Evolutionary conservation across 2,888 invertebrate species (phyloP).

Genomic region (Eremobia ochroleuca): DNA sequence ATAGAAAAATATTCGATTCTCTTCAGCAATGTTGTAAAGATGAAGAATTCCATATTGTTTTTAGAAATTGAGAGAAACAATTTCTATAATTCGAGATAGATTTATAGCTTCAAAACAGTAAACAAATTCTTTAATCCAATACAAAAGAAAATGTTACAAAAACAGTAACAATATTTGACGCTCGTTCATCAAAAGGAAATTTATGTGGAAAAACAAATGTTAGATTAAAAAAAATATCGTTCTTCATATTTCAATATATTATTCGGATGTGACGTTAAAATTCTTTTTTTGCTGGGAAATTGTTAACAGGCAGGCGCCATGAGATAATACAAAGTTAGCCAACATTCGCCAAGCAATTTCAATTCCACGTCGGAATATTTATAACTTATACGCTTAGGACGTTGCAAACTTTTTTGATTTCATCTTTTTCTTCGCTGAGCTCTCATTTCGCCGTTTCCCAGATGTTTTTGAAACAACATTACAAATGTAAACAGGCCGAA

Average conservation of each 20-base stretch:
- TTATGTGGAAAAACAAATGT: slow-evolving; percentile 42
- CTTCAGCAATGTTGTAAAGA: not conserved
- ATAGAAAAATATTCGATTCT: not conserved
- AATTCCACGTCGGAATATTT: slow-evolving; percentile 70
- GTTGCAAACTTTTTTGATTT: slow-evolving; percentile 74
- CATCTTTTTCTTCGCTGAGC: slow-evolving; percentile 62
- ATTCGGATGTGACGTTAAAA: slow-evolving; percentile 62
- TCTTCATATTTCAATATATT: slow-evolving; percentile 36
- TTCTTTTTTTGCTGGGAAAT: slow-evolving; percentile 48
- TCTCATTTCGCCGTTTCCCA: slow-evolving; percentile 62
- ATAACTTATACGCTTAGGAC: slow-evolving; percentile 68
- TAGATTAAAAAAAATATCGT: slow-evolving; percentile 44
- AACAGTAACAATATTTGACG: slow-evolving; percentile 42
- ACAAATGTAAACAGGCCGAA: slow-evolving; percentile 65
- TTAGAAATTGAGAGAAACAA: slow-evolving; percentile 3
- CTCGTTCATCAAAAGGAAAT: slow-evolving; percentile 53
- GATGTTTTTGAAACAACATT: slow-evolving; percentile 63
- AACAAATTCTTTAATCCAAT: slow-evolving; percentile 45
- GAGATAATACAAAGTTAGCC: slow-evolving; percentile 70
- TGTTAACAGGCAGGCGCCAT: slow-evolving; percentile 65
- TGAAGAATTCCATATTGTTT: not conserved
- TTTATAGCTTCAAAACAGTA: slow-evolving; percentile 58
- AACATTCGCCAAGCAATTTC: slow-evolving; percentile 73
- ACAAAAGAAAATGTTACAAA: slow-evolving; percentile 31
- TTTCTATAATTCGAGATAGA: slow-evolving; percentile 27